These are phyloP conservation scores for Cylindroiulus punctatus DNA, from an alignment of 2,888 invertebrate genomes.

Conservation along the genomic window DNA sequence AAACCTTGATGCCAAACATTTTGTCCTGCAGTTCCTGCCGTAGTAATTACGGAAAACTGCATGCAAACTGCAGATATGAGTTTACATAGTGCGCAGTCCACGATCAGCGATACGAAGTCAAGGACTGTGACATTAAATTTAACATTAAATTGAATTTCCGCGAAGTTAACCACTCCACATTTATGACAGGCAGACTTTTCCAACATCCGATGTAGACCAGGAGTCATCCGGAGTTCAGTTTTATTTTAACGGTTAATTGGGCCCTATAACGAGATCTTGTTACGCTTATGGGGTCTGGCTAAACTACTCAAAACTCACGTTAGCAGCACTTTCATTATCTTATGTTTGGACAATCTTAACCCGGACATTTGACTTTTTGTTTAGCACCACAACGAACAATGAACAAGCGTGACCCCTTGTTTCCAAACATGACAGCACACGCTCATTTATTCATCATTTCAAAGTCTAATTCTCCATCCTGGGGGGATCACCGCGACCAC, in stretches of 20 bases:
- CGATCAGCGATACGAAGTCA: background rate
- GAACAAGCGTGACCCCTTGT: background rate
- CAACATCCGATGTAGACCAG: background rate
- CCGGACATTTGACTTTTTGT: background rate
- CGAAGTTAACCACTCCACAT: background rate
- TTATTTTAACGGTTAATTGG: background rate
- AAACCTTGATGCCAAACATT: background rate
- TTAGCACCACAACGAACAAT: background rate
- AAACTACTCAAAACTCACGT: background rate
- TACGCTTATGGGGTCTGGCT: too few species aligned
- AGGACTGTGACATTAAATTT: background rate
- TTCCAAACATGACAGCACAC: background rate
- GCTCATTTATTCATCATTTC: constrained; percentile 22
- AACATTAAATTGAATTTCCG: background rate
- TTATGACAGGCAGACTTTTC: background rate
- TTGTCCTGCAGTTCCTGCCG: background rate
- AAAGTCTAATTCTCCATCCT: constrained; percentile 28
- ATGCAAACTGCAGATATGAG: background rate
- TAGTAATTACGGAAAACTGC: background rate
- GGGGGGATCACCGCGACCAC: background rate
- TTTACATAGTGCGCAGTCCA: background rate
- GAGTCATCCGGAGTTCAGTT: background rate
- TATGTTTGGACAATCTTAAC: background rate
- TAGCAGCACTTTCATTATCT: background rate
- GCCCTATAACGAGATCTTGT: background rate